Percentiles rank a stretch among this genome's conserved stretches.
Evolutionary conservation across 1,140 invertebrate genomes (phyloP).

Genomic region (Stegodyphus mimosarum): DNA sequence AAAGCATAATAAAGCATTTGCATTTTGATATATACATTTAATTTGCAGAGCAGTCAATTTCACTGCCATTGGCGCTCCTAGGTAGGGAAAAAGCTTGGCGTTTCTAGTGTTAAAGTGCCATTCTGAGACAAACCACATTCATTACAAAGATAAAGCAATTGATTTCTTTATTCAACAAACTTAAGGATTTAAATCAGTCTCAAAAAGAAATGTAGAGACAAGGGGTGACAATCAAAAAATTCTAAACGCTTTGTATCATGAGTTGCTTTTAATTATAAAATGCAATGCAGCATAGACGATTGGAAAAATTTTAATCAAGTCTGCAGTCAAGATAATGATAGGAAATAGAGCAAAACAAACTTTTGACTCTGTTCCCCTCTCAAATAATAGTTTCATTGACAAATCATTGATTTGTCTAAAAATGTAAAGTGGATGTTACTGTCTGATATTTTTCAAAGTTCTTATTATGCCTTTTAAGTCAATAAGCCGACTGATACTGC

Average conservation of each 20-base stretch:
- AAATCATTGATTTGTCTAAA: neutral
- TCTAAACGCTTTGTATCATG: neutral
- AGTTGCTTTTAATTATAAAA: no score
- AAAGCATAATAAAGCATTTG: no score
- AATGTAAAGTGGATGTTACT: neutral
- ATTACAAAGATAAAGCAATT: slow-evolving; percentile 14
- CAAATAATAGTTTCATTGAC: neutral
- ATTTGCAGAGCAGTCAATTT: no score
- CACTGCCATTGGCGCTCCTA: no score
- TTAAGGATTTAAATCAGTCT: neutral
- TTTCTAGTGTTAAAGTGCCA: slow-evolving; percentile 27
- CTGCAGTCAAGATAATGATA: neutral
- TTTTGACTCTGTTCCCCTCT: neutral
- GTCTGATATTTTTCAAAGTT: neutral
- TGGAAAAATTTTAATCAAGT: no score
- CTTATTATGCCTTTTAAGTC: neutral
- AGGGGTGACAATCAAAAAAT: neutral
- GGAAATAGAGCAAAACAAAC: neutral
- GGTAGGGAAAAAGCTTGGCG: no score
- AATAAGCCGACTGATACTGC: neutral
- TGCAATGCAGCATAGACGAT: no score
- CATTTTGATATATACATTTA: no score
- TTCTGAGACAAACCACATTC: slow-evolving; percentile 37
- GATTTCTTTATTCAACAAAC: neutral
- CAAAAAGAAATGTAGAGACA: neutral